Evolutionary conservation across 2,113 vertebrate genomes (phyloP).

Genomic region (Engraulis encrasicolus): DNA sequence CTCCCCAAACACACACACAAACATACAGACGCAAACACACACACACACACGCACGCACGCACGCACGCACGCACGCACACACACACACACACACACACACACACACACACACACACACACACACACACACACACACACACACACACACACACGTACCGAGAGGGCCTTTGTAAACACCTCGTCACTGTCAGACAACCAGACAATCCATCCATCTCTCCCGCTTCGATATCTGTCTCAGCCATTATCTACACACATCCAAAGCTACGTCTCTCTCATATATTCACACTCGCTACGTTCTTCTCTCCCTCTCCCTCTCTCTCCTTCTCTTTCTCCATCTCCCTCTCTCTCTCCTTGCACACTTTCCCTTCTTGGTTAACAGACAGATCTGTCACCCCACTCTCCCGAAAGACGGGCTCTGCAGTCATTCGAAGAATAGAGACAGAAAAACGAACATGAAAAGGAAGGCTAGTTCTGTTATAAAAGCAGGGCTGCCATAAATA

Average conservation of each 20-base stretch:
- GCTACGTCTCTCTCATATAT: neutral
- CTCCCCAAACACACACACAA: neutral
- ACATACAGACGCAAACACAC: too few species aligned
- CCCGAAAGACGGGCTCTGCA: neutral
- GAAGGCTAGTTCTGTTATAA: neutral
- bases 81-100: neutral
- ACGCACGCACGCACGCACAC: too few species aligned
- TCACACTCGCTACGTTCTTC: too few species aligned
- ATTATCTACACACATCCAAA: slow-evolving; percentile 20
- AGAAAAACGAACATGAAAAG: neutral
- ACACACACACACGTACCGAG: neutral
- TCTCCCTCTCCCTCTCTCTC: slow-evolving; percentile 24
- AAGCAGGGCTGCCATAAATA: slow-evolving; percentile 25
- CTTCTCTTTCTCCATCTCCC: slow-evolving; percentile 26
- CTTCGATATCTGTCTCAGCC: neutral
- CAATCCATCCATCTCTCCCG: slow-evolving; percentile 3
- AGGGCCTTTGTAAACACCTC: neutral
- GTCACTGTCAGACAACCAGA: neutral
- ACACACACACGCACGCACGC: too few species aligned
- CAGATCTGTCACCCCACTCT: neutral
- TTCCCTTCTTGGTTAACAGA: slow-evolving; percentile 1
- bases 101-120: neutral
- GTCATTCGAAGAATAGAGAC: neutral
- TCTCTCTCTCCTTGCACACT: slow-evolving; percentile 5
- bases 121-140: neutral